A percentile compares a stretch with the other conserved stretches of the same genome.
phyloP scores from a whole-genome alignment of 2,113 vertebrate species.

The Noctilio leporinus region DNA sequence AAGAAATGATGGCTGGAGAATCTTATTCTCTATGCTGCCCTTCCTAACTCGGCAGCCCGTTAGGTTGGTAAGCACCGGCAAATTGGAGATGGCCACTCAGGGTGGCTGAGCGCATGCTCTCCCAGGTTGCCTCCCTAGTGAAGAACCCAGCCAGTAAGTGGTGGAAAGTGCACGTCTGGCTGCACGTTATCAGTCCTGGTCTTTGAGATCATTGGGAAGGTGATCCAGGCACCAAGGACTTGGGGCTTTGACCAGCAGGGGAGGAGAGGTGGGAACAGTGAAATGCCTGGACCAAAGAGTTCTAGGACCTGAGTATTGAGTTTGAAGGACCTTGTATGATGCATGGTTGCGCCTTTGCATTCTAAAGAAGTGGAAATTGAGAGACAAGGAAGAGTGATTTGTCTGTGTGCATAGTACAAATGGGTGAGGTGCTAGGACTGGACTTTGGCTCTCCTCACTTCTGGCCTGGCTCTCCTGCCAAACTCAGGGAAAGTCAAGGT shows the following conservation, averaged over 20 bases:
- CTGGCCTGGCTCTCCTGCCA: neutral
- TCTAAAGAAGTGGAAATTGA: neutral
- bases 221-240: neutral
- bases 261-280: neutral
- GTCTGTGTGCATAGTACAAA: neutral
- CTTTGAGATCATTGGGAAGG: neutral
- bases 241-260: neutral
- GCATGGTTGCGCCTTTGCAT: neutral
- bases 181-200: neutral
- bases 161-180: neutral
- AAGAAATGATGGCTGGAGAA: neutral
- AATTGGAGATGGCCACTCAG: neutral
- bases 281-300: no score
- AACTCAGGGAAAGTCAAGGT: neutral
- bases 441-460: neutral
- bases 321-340: neutral
- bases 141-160: neutral
- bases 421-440: neutral
- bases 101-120: accelerated
- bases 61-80: neutral
- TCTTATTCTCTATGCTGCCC: neutral
- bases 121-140: neutral
- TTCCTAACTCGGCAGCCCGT: neutral
- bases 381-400: neutral
- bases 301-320: neutral